Evolutionary conservation across 2,113 vertebrate genomes (phyloP).

Genomic region (Austrofundulus limnaeus): DNA sequence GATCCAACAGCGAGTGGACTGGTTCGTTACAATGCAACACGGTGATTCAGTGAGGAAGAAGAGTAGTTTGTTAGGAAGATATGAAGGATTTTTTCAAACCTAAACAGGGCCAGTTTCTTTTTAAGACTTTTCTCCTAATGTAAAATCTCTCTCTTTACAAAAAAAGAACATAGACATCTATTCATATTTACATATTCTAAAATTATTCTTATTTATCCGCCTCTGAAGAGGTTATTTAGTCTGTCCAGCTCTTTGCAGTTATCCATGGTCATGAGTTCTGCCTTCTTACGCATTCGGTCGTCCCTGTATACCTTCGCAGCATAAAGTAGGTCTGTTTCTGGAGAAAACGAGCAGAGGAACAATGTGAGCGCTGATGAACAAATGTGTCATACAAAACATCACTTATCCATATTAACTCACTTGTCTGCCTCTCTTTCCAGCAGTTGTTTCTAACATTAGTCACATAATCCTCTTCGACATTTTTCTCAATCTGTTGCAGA

Average conservation of each 20-base stretch:
- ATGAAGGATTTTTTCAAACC: constrained; percentile 40
- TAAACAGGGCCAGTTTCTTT: constrained; percentile 56
- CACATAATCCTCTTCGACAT: constrained; percentile 95
- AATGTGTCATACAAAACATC: neutral
- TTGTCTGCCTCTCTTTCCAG: constrained; percentile 97
- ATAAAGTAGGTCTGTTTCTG: constrained; percentile 95
- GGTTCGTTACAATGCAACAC: constrained; percentile 48
- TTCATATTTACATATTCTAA: constrained; percentile 60
- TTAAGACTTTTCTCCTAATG: constrained; percentile 60
- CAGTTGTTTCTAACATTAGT: constrained; percentile 95
- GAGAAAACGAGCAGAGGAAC: constrained; percentile 27
- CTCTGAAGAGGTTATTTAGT: constrained; percentile 91
- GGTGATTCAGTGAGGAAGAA: constrained; percentile 41
- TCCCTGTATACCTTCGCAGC: constrained; percentile 96
- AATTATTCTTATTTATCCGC: constrained; percentile 81
- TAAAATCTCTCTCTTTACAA: constrained; percentile 51
- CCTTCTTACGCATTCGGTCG: constrained; percentile 90
- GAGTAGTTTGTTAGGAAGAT: constrained; percentile 4
- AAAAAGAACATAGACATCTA: constrained; percentile 66
- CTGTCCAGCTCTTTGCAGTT: constrained; percentile 95
- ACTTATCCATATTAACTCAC: constrained; percentile 75
- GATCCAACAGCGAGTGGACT: constrained; percentile 33
- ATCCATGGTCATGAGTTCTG: constrained; percentile 93
- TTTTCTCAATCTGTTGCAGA: constrained; percentile 94
- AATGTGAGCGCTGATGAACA: neutral